These are phyloP conservation scores for Pelodytes ibericus DNA, from an alignment of 2,797 vertebrate species.

Conservation along the genomic window DNA sequence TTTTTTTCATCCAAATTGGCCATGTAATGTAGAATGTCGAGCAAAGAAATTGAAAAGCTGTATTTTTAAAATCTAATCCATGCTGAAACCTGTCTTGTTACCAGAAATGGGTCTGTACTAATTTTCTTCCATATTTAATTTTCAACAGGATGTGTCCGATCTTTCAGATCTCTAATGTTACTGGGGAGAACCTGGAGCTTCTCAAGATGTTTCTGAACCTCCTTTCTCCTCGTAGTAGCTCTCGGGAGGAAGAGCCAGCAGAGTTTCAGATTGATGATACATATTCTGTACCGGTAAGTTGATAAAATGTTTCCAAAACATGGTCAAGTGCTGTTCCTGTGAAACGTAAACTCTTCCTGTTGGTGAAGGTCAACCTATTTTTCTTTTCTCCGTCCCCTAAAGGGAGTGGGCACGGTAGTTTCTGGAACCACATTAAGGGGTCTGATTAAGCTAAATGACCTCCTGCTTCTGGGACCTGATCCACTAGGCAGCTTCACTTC, in stretches of 20 bases:
- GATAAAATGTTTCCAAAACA: no score
- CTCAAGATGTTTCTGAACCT: constrained; percentile 98
- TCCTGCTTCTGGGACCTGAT: constrained; percentile 93
- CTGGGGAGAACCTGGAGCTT: constrained; percentile 93
- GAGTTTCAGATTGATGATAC: constrained; percentile 99
- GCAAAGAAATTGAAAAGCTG: no score
- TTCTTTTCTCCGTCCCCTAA: constrained; percentile 30
- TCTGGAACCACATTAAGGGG: constrained; percentile 95
- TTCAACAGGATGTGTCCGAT: constrained; percentile 93
- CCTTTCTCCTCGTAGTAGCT: constrained; percentile 92
- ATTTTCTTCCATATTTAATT: not conserved
- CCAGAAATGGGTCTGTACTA: no score
- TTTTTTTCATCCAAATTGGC: no score
- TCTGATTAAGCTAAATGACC: constrained; percentile 94
- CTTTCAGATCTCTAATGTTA: constrained; percentile 98
- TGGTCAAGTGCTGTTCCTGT: no score
- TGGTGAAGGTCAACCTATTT: not conserved
- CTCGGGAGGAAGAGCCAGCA: constrained; percentile 91
- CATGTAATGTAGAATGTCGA: no score
- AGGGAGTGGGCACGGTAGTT: constrained; percentile 98
- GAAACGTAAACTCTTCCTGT: no score
- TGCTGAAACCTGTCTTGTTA: no score
- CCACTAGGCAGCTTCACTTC: constrained; percentile 92
- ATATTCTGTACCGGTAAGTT: constrained; percentile 92
- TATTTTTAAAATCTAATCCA: no score